Evolutionary conservation across 2,113 vertebrate species (phyloP).

Genomic region (Hystrix cristata): DNA sequence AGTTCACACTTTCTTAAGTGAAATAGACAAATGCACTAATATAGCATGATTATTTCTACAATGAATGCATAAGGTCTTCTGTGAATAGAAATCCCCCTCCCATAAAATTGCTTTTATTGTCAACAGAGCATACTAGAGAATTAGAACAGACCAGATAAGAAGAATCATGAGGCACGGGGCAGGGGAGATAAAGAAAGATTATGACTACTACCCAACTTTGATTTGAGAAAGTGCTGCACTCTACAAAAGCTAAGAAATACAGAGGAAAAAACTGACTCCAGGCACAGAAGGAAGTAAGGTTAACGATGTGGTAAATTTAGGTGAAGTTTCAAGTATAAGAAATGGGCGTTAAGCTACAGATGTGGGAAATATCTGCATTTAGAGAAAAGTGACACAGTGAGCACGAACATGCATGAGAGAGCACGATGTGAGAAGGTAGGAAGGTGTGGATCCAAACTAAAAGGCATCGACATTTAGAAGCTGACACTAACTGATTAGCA

Average conservation of each 20-base stretch:
- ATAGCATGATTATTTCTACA: background rate
- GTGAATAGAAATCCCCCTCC: background rate
- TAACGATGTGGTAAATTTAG: background rate
- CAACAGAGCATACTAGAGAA: background rate
- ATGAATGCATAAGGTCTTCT: background rate
- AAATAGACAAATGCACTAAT: conserved; percentile 21
- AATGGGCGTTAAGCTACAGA: background rate
- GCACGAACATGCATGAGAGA: background rate
- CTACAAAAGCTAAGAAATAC: background rate
- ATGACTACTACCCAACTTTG: background rate
- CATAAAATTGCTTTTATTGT: background rate
- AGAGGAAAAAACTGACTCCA: background rate
- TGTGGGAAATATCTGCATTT: background rate
- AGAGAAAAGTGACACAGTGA: background rate
- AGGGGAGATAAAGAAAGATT: background rate
- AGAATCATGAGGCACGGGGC: background rate
- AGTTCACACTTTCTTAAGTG: background rate
- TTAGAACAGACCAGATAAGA: background rate
- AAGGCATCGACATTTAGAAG: background rate
- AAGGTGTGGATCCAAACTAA: background rate
- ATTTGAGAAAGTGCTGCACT: background rate
- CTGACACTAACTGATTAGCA: background rate
- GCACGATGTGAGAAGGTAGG: background rate
- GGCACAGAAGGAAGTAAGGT: background rate
- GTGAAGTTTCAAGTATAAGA: background rate